Evolutionary conservation across 2,113 vertebrate species (phyloP).

Genomic region (Ondatra zibethicus): DNA sequence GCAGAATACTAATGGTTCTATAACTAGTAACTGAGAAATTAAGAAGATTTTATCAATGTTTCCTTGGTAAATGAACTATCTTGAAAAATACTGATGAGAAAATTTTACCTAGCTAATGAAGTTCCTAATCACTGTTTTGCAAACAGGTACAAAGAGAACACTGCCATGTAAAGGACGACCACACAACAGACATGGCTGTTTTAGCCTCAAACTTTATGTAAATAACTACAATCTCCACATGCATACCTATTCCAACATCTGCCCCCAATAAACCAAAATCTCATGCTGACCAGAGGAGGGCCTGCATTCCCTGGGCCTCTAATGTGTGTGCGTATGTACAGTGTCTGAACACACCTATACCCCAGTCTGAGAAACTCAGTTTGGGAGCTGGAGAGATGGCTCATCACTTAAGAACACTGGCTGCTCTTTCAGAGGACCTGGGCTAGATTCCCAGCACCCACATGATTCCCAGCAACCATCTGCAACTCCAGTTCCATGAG

Average conservation of each 20-base stretch:
- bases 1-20: not conserved
- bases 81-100: constrained; percentile 53
- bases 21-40: not conserved
- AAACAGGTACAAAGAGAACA: not conserved
- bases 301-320: not conserved
- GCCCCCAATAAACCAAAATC: not conserved
- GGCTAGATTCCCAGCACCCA: not conserved
- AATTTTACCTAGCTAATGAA: constrained; percentile 49
- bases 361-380: not conserved
- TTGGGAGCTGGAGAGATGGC: not conserved
- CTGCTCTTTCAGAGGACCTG: not conserved
- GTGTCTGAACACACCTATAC: not conserved
- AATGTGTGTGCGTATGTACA: not conserved
- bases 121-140: constrained; percentile 29
- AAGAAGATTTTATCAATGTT: constrained; percentile 1
- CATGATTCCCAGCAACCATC: not conserved
- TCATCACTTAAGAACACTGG: not conserved
- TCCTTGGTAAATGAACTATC: constrained; percentile 35
- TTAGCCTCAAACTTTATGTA: not conserved
- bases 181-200: not conserved
- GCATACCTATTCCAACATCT: not conserved
- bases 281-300: not conserved
- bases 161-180: not conserved
- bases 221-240: not conserved
- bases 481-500: not conserved